A percentile compares a stretch with the other conserved stretches of the same genome.
Conservation (phyloP, 1,140 invertebrate species). For the Tenebrio molitor region DNA sequence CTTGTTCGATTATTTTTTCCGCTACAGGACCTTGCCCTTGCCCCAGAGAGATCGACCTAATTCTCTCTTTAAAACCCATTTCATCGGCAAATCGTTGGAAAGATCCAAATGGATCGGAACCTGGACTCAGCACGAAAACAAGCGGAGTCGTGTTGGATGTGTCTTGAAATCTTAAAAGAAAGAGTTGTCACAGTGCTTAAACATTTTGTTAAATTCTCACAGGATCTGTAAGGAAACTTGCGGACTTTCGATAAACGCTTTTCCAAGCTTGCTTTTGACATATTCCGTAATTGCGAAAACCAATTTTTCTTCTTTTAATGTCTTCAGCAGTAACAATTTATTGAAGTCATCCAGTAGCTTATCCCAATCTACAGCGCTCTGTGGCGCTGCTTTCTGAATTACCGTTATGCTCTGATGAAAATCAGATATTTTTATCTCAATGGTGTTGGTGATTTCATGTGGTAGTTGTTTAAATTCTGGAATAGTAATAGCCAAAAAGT, state of each 20-base stretch:
- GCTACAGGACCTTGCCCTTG: conserved; percentile 92
- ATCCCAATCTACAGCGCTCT: conserved; percentile 73
- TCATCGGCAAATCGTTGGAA: conserved; percentile 86
- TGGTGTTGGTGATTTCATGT: conserved; percentile 70
- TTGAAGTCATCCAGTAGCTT: conserved; percentile 78
- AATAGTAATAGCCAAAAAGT: conserved; percentile 73
- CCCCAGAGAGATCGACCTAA: conserved; percentile 89
- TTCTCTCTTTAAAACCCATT: conserved; percentile 80
- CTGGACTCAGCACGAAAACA: conserved; percentile 91
- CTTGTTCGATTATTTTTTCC: conserved; percentile 83
- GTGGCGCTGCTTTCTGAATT: conserved; percentile 66
- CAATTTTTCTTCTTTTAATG: conserved; percentile 85
- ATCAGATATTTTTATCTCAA: conserved; percentile 72
- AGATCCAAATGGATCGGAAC: conserved; percentile 89
- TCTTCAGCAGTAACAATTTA: conserved; percentile 84
- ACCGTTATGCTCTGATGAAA: conserved; percentile 74
- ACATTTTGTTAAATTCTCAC: conserved; percentile 67
- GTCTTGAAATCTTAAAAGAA: conserved; percentile 75
- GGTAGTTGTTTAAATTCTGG: conserved; percentile 69
- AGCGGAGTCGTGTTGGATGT: conserved; percentile 82
- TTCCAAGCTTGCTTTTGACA: conserved; percentile 81
- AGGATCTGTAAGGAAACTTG: conserved; percentile 77
- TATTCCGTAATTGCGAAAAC: conserved; percentile 85
- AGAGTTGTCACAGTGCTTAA: neutral
- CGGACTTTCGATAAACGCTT: conserved; percentile 83